phyloP scores from a whole-genome alignment of 2,797 vertebrate species.

The Phoxinus dragarum region DNA sequence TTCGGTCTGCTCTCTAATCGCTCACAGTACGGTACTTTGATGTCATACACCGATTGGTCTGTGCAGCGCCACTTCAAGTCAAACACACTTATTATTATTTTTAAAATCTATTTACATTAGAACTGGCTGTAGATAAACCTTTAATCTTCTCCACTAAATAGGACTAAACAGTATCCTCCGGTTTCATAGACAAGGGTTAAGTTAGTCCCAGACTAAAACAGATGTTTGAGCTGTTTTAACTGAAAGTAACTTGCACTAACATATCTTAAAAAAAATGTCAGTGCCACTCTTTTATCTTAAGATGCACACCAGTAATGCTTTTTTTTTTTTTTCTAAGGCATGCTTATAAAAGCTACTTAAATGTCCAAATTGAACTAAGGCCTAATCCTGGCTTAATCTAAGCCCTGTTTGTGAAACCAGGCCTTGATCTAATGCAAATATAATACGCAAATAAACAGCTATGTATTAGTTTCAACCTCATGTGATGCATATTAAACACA shows the following conservation, averaged over 20 bases:
- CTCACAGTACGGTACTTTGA: neutral
- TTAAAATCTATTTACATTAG: neutral
- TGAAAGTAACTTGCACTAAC: too few relatives aligned
- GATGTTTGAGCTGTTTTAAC: too few relatives aligned
- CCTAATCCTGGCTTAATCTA: neutral
- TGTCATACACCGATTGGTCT: neutral
- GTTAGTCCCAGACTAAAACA: neutral
- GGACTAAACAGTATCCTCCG: neutral
- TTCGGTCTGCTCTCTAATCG: neutral
- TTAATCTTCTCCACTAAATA: neutral
- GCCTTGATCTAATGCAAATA: neutral
- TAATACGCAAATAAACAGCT: neutral
- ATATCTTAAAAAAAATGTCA: neutral
- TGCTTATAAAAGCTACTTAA: neutral
- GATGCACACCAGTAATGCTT: neutral
- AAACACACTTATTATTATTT: neutral
- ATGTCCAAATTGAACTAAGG: neutral
- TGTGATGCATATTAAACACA: neutral
- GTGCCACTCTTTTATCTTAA: neutral
- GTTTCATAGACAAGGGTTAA: too few relatives aligned
- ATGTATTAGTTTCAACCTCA: neutral
- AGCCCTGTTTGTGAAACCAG: neutral
- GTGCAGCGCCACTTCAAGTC: neutral
- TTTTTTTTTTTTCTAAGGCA: neutral
- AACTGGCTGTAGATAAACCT: neutral